A percentile compares a stretch with the other conserved stretches of the same genome.
phyloP scores from a whole-genome alignment of 2,113 vertebrate genomes.

The Jaculus jaculus region DNA sequence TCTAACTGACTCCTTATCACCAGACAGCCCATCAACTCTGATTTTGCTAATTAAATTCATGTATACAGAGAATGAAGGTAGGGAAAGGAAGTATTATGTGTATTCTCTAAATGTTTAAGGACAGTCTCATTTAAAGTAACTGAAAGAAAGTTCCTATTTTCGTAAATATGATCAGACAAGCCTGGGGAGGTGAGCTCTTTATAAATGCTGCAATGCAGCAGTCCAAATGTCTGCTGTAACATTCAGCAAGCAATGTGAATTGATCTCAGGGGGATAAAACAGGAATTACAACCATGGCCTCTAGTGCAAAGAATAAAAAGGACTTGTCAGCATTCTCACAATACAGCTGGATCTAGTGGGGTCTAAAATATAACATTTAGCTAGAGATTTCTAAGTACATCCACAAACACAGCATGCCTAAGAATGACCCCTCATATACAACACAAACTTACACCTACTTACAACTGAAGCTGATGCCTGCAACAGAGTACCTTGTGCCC shows the following conservation, averaged over 20 bases:
- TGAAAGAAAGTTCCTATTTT: not conserved
- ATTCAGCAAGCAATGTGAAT: not conserved
- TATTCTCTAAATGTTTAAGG: not conserved
- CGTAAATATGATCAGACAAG: not conserved
- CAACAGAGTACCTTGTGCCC: not conserved
- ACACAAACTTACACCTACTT: not conserved
- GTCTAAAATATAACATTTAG: not conserved
- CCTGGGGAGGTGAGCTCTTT: constrained; percentile 42
- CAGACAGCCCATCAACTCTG: not conserved
- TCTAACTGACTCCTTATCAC: constrained; percentile 47
- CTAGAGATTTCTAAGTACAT: constrained; percentile 39
- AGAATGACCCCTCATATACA: not conserved
- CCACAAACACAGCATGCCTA: not conserved
- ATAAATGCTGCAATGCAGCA: constrained; percentile 77
- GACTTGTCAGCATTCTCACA: constrained; percentile 68
- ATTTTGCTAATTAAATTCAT: constrained; percentile 50
- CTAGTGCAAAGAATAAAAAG: constrained; percentile 34
- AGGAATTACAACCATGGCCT: constrained; percentile 67
- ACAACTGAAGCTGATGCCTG: not conserved
- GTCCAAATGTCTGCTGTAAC: constrained; percentile 68
- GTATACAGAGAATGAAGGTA: not conserved
- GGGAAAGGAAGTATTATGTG: not conserved
- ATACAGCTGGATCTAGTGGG: not conserved
- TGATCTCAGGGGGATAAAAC: constrained; percentile 59
- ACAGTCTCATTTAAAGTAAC: not conserved